Percentiles rank a stretch among this genome's conserved stretches.
Conservation (phyloP, 2,797 vertebrate genomes). For the Brotula barbata region DNA sequence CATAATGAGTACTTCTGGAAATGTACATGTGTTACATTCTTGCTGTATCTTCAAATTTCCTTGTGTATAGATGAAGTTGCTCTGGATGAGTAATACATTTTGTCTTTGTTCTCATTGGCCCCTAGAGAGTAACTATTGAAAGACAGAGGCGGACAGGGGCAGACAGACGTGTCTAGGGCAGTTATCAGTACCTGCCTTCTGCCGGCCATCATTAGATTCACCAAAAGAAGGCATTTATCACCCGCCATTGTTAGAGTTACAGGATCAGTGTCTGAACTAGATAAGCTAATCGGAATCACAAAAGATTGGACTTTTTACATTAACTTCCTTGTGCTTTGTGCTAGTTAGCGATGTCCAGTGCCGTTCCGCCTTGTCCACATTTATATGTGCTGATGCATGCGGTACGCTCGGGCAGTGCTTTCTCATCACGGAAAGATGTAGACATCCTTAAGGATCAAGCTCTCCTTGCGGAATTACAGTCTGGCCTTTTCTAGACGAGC, state of each 20-base stretch:
- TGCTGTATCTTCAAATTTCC: slow-evolving; percentile 7
- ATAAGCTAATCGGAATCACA: slow-evolving; percentile 21
- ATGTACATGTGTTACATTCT: slow-evolving; percentile 18
- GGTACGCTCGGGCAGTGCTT: slow-evolving; percentile 2
- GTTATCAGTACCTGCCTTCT: slow-evolving; percentile 62
- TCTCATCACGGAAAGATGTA: slow-evolving; percentile 33
- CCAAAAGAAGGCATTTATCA: slow-evolving; percentile 48
- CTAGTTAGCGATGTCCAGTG: slow-evolving; percentile 3
- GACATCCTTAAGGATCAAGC: slow-evolving; percentile 40
- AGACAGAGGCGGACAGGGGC: slow-evolving; percentile 27
- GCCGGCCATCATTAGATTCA: slow-evolving; percentile 47
- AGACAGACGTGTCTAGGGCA: slow-evolving; percentile 20
- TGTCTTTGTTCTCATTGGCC: slow-evolving; percentile 47
- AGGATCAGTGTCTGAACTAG: slow-evolving; percentile 39
- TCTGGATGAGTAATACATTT: slow-evolving; percentile 34
- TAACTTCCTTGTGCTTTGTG: background rate
- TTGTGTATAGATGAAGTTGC: slow-evolving; percentile 31
- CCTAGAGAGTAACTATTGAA: slow-evolving; percentile 43
- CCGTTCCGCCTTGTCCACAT: slow-evolving; percentile 5
- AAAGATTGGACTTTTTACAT: slow-evolving; percentile 16
- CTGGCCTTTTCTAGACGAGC: slow-evolving; percentile 52
- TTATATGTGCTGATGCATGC: slow-evolving; percentile 26
- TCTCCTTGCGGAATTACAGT: slow-evolving; percentile 49
- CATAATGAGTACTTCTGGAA: no score
- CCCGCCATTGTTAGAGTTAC: slow-evolving; percentile 17